phyloP scores from a whole-genome alignment of 2,113 vertebrate species.

The Sinocyclocheilus rhinocerous region DNA sequence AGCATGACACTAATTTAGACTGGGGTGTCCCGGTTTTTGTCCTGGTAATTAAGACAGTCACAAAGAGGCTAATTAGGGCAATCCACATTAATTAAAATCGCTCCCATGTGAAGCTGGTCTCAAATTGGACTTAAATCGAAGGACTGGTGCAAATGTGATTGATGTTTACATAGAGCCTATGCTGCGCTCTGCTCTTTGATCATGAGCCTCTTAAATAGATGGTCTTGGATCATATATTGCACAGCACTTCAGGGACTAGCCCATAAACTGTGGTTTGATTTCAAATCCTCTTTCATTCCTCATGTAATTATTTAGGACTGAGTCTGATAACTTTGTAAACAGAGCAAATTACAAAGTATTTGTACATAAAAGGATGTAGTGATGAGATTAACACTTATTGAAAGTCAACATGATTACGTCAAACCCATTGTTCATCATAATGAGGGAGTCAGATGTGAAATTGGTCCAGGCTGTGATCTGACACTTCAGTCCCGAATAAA shows the following conservation, averaged over 20 bases:
- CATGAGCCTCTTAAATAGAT: neutral
- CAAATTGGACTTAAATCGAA: slow-evolving; percentile 71
- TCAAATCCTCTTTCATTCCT: neutral
- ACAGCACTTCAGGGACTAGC: neutral
- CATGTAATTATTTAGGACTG: slow-evolving; percentile 10
- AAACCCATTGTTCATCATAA: neutral
- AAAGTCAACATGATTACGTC: neutral
- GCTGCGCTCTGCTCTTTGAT: neutral
- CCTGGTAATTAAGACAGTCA: slow-evolving; percentile 72
- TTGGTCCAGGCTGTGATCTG: neutral
- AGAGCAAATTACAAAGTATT: slow-evolving; percentile 10
- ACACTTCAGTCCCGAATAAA: neutral
- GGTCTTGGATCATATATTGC: slow-evolving; percentile 15
- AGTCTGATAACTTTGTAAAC: slow-evolving; percentile 24
- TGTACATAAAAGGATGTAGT: slow-evolving; percentile 3
- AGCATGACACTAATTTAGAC: slow-evolving; percentile 60
- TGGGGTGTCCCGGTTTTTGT: slow-evolving; percentile 72
- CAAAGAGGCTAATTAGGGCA: slow-evolving; percentile 77
- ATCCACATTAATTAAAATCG: slow-evolving; percentile 76
- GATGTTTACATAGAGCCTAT: slow-evolving; percentile 29
- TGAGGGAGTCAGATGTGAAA: neutral
- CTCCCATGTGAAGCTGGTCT: slow-evolving; percentile 72
- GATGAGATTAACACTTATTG: neutral
- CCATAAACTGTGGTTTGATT: slow-evolving; percentile 23
- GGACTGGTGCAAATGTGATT: slow-evolving; percentile 56